These are phyloP conservation scores for Anguilla japonica DNA, from an alignment of 2,113 vertebrate species.

Conservation along the genomic window DNA sequence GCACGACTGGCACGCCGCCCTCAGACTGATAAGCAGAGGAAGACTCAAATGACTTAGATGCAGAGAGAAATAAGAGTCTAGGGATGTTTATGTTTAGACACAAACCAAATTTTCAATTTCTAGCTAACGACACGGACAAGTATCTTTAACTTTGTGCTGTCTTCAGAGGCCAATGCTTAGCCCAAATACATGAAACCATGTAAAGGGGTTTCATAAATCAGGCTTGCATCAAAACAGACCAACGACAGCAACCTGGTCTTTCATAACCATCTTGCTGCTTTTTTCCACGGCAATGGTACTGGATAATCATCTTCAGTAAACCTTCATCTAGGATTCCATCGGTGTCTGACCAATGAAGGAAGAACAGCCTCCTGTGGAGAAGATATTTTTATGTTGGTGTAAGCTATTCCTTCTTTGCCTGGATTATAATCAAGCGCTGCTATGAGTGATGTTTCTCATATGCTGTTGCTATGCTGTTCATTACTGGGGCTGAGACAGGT, in stretches of 20 bases:
- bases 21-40: neutral
- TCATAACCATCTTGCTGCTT: neutral
- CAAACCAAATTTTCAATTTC: neutral
- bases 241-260: neutral
- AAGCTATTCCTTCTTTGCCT: neutral
- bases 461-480: neutral
- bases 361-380: neutral
- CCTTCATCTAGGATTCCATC: neutral
- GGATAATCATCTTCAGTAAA: neutral
- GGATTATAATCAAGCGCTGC: slow-evolving; percentile 1
- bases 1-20: neutral
- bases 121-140: neutral
- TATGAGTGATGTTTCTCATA: slow-evolving; percentile 10
- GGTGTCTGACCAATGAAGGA: neutral
- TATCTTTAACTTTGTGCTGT: neutral
- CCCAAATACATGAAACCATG: neutral
- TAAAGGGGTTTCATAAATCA: neutral
- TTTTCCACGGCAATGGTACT: neutral
- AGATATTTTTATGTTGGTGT: neutral
- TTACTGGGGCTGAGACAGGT: slow-evolving; percentile 4
- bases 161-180: neutral
- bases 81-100: neutral
- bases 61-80: neutral
- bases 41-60: neutral
- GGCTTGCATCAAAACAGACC: neutral